Evolutionary conservation across 2,797 vertebrate genomes (phyloP).

Genomic region (Lithobates sylvaticus): DNA sequence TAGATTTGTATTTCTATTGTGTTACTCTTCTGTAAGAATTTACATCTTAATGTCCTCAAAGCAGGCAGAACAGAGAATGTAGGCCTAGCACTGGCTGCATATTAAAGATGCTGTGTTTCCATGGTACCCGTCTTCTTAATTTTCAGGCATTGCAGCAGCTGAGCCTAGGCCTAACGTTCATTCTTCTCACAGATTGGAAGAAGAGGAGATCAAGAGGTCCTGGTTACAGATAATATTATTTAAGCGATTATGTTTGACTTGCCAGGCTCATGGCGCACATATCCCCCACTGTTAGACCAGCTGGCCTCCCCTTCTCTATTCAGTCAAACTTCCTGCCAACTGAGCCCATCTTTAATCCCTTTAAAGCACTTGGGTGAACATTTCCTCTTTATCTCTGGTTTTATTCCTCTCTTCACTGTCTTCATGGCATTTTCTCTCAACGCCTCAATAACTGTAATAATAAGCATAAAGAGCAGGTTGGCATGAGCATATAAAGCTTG

Average conservation of each 20-base stretch:
- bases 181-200: conserved; percentile 58
- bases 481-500: too few species aligned
- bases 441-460: not conserved
- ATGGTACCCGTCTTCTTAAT: conserved; percentile 63
- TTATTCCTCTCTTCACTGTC: conserved; percentile 25
- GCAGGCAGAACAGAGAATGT: conserved; percentile 20
- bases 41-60: conserved; percentile 35
- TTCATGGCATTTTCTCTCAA: conserved; percentile 33
- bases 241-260: conserved; percentile 68
- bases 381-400: conserved; percentile 11
- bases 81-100: conserved; percentile 13
- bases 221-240: conserved; percentile 68
- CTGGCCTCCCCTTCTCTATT: conserved; percentile 59
- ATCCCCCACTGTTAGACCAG: conserved; percentile 64
- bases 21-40: conserved; percentile 6
- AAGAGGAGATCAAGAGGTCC: conserved; percentile 60
- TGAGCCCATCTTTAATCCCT: conserved; percentile 58
- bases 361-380: conserved; percentile 57
- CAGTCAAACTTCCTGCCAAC: conserved; percentile 51
- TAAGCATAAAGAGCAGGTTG: too few species aligned
- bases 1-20: not conserved
- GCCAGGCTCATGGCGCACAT: conserved; percentile 57
- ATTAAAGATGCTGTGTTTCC: conserved; percentile 51
- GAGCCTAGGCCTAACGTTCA: conserved; percentile 47
- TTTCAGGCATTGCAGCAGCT: conserved; percentile 57